Base-by-base conservation (phyloP, 1,140 invertebrate species). In the Nomia melanderi region DNA sequence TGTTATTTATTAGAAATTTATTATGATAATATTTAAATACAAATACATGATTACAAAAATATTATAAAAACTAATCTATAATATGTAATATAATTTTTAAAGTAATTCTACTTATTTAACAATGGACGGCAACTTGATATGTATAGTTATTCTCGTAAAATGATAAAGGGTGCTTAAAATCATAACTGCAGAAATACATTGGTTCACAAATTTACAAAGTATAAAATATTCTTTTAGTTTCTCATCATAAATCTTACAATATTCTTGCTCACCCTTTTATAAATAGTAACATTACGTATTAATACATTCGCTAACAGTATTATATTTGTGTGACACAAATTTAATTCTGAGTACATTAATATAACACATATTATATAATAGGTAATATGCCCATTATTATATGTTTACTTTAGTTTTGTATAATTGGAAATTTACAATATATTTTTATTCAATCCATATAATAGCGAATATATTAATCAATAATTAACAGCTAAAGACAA, bases 91-190 rank as follows among this genome's bases (percentile, higher is more conserved):
- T 69, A 47, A 25, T 25, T 31, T 62, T 63, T n/a, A 36, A 73
- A 53, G 31, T 20, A n/a, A 29, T 29, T 2, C 36, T 27, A 0
- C 36, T 33, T 77, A 12, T 53, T 29, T 5, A 71, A 31, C 23
- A 67, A 63, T 75, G 79, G 79, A 81, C 64, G 77, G 63, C 65
- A 63, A 33, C 63, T 59, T n/a, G 54, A 50, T 65, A 60, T 53
- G 11, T 65, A 27, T 41, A 11, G 4, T 53, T 23, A 14, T 12
- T 65, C 20, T 17, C 31, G 27, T 20, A 57, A 57, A 57, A 57
- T 57, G 31, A 20, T 20, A 31, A 14, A 57, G 27, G 8, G 25
- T 27, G 12, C 4, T 14, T 27, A 11, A 2, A 17, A 17, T 11
- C 25, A 14, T 73, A 8, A 7, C 14, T 29, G 17, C 0, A 36